Evolutionary conservation across 1,140 invertebrate genomes (phyloP), one percentile per base, ranked within the genome.

Genomic region (Hylyphantes graminicola): DNA sequence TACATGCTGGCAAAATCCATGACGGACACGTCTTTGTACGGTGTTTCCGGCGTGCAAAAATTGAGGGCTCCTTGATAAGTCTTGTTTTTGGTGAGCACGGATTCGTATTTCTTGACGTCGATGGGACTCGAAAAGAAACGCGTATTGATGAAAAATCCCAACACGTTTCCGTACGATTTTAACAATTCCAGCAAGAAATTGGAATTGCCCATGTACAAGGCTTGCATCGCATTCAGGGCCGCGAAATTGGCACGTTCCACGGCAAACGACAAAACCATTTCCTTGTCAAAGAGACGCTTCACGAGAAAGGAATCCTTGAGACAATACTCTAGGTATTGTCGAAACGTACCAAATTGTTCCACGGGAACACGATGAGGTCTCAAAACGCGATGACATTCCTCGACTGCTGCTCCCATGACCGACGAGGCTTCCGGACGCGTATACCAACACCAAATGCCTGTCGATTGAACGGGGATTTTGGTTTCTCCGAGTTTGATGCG

Each of bases 1-100:
- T 76, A 76, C 74, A 76, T 76, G 57, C 74, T 76, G 0, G 74
- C 19, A 59, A 76, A 76, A 17, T 76, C 74, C 74, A 76, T 63
- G 0, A 76, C 74, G 2, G 74, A 61, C 0, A 76, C 48, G 15
- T 76, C 57, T 7, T 19, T 11, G 48, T 76, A 76, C 0, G 48
- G 21, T 11, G 35, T 11, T 19, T 51, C 48, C 7, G 55, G 7
- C 0, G 6, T 15, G 15, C 3, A 48, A 19, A 19, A 76, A 63
- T 76, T 76, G 13, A 76, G 19, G 19, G 57, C 74, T 0, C 74
- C 74, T 17, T 76, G 74, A 51, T 76, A 76, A 0, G 74, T 76
- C 12, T 63, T 11, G 0, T 13, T 50, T 48, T 76, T 76, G 3
- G 7, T 17, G 0, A 63, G 63, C 0, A 76, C 9, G 53, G 7